phyloP scores from a whole-genome alignment of 1,140 invertebrate species.

The Caenorhabditis latens region DNA sequence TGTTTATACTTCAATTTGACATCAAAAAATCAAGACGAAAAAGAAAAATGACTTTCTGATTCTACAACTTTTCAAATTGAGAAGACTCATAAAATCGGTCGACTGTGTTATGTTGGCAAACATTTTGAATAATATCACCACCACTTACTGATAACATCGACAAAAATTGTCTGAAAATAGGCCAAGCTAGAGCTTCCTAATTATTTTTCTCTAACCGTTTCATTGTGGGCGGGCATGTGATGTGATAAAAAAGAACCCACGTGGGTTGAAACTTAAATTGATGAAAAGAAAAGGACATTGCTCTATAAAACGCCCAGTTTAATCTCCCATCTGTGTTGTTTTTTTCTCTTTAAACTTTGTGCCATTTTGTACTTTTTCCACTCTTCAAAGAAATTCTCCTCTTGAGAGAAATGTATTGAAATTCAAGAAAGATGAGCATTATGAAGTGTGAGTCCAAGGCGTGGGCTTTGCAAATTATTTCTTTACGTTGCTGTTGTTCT shows the following conservation, averaged over 20 bases:
- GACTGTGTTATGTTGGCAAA: not conserved
- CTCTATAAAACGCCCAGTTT: conserved; percentile 8
- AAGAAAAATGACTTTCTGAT: not conserved
- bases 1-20: conserved; percentile 25
- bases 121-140: not conserved
- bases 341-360: not conserved
- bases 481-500: not conserved
- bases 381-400: not conserved
- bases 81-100: not conserved
- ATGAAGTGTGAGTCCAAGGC: not conserved
- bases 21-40: not conserved
- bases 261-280: not conserved
- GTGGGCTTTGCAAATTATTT: conserved; percentile 1
- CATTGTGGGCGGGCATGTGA: not conserved
- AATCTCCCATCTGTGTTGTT: not conserved
- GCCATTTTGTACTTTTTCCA: not conserved
- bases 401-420: conserved; percentile 12
- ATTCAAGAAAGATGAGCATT: conserved; percentile 31
- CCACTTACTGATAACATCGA: not conserved
- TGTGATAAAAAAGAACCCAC: not conserved
- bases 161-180: conserved; percentile 24
- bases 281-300: conserved; percentile 12
- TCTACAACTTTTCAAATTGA: not conserved
- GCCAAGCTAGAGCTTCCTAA: not conserved
- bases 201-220: not conserved